Evolutionary conservation across 2,113 vertebrate species (phyloP).

Genomic region (Podilymbus podiceps): DNA sequence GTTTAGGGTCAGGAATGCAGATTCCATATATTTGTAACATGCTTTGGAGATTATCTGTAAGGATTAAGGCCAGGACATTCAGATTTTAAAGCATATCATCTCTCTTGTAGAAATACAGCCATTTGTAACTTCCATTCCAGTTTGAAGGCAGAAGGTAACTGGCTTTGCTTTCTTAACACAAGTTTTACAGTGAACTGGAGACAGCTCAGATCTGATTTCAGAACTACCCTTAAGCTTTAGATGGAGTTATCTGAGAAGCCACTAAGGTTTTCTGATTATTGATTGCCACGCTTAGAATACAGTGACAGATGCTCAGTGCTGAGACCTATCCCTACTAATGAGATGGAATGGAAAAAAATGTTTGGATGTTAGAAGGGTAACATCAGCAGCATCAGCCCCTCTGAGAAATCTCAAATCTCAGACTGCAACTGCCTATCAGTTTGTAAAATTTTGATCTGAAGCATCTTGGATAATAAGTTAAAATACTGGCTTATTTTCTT

Average conservation of each 20-base stretch:
- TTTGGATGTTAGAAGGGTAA: background rate
- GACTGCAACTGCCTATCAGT: background rate
- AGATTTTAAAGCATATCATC: background rate
- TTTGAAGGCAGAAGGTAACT: background rate
- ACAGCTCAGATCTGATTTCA: background rate
- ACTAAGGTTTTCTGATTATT: background rate
- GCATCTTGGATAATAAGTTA: background rate
- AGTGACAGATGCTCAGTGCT: background rate
- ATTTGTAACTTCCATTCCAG: background rate
- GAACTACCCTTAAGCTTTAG: background rate
- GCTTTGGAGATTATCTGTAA: background rate
- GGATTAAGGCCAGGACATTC: background rate
- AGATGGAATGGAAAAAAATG: background rate
- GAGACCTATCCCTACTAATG: background rate
- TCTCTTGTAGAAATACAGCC: background rate
- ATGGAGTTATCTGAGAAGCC: background rate
- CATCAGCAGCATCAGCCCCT: background rate
- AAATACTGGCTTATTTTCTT: background rate
- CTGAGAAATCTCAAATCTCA: background rate
- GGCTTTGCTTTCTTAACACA: background rate
- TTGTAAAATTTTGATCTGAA: background rate
- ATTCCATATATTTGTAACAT: background rate
- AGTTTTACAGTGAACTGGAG: background rate
- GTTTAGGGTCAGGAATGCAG: background rate
- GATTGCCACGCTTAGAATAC: background rate